A percentile compares a stretch with the other conserved stretches of the same genome.
Conservation (phyloP, 2,888 invertebrate species). For the Melolontha melolontha region DNA sequence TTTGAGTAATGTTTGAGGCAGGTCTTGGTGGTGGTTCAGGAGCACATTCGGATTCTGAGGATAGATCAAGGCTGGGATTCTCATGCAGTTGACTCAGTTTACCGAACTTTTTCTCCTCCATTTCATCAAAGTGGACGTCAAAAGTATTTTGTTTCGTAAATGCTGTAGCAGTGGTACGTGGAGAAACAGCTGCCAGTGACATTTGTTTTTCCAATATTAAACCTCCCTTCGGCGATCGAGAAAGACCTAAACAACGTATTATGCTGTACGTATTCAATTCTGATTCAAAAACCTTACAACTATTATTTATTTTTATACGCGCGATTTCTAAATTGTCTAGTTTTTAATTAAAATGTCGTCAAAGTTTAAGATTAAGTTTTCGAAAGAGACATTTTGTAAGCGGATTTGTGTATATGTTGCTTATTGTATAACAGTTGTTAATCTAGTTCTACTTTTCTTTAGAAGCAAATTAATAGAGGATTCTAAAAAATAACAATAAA, state of each 20-base stretch:
- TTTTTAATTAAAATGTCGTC: not conserved
- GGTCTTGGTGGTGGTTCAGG: slow-evolving; percentile 79
- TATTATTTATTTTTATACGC: not conserved
- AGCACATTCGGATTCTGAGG: slow-evolving; percentile 64
- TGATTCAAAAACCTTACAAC: not conserved
- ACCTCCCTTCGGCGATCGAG: slow-evolving; percentile 53
- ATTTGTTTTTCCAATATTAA: slow-evolving; percentile 53
- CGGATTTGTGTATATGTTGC: too few species aligned
- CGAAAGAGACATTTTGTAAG: too few species aligned
- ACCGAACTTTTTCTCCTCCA: slow-evolving; percentile 38
- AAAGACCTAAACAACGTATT: slow-evolving; percentile 7
- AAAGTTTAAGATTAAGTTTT: not conserved
- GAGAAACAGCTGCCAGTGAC: slow-evolving; percentile 48
- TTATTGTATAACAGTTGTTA: too few species aligned
- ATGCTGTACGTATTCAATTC: not conserved
- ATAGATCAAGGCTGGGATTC: slow-evolving; percentile 61
- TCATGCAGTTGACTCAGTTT: slow-evolving; percentile 56
- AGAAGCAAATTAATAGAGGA: too few species aligned
- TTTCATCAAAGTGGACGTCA: slow-evolving; percentile 57
- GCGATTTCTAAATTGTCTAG: not conserved
- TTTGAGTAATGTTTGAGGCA: slow-evolving; percentile 70
- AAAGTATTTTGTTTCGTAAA: slow-evolving; percentile 64
- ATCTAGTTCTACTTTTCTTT: too few species aligned
- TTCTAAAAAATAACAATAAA: too few species aligned
- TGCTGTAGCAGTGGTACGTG: slow-evolving; percentile 45